Conservation (phyloP, 2,888 invertebrate genomes). For the Lasioglossum malachurum region DNA sequence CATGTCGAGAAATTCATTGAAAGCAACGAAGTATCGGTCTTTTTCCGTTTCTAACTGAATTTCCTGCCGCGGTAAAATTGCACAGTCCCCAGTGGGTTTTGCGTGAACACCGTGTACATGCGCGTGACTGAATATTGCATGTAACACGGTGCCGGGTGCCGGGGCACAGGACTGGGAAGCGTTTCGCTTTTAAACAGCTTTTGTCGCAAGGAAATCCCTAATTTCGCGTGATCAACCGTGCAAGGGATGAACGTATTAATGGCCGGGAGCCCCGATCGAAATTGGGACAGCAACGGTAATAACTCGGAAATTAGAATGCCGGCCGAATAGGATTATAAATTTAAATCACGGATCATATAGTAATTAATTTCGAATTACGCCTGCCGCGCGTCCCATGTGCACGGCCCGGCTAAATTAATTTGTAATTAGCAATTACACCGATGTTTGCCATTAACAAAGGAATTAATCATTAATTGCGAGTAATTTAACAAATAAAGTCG, state of each 20-base stretch:
- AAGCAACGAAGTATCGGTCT: background rate
- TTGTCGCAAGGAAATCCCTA: conserved; percentile 40
- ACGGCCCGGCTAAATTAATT: conserved; percentile 66
- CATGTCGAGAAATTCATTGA: background rate
- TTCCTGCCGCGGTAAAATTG: background rate
- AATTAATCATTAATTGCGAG: conserved; percentile 64
- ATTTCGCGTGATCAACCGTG: conserved; percentile 29
- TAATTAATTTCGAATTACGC: conserved; percentile 71
- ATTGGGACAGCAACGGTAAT: conserved; percentile 58
- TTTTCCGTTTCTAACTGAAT: conserved; percentile 1
- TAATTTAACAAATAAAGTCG: conserved; percentile 58
- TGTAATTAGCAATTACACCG: conserved; percentile 66
- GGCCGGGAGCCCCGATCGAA: conserved; percentile 49
- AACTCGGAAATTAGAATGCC: conserved; percentile 65
- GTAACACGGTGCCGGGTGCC: background rate
- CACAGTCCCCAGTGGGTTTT: background rate
- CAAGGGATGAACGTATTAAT: conserved; percentile 56
- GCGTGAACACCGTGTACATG: conserved; percentile 2
- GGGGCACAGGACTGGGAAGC: background rate
- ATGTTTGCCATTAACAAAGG: conserved; percentile 66
- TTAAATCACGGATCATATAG: conserved; percentile 71
- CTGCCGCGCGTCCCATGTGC: conserved; percentile 26
- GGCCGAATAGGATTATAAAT: conserved; percentile 68
- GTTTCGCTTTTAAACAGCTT: conserved; percentile 29
- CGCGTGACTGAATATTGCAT: background rate